Base-by-base conservation (phyloP, 2,888 invertebrate species). In the Anoncus sp. region DNA sequence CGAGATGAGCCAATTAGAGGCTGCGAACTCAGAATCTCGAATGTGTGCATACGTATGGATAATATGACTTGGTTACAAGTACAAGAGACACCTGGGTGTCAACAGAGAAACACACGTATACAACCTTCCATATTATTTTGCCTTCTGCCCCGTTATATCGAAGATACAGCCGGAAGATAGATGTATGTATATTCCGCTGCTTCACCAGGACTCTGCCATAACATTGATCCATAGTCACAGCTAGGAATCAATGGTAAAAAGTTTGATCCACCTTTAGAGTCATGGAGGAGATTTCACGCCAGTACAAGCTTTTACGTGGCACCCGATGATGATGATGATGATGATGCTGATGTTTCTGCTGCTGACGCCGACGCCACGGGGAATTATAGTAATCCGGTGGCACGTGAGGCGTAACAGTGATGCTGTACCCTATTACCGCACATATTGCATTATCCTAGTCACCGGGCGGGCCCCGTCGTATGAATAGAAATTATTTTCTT, bases 371-470 rank as follows among this genome's bases (percentile, higher is more conserved):
- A 63, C 55, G 71, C 71, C 76, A 45, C 66, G 49, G 71, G 57
- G 75, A 78, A 78, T 78, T 78, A 78, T 75, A 75, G 78, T 78
- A 78, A 78, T 78, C 78, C 78, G 78, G 78, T 78, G 78, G 78
- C 78, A 75, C 75, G 78, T 75, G 75, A 78, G 78, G 78, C 70
- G 62, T 71, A 71, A 71, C 59, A 66, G 59, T 67, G 53, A n/a
- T n/a, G n/a, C n/a, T n/a, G 75, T 75, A 63, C 75, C 78, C 71
- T 78, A 78, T 78, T 78, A 78, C 78, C 78, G 71, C 75, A 75
- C 78, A 78, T 78, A 75, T 78, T 78, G 75, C 78, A 78, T 78
- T 75, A 78, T 78, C 60, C 70, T 67, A 77, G 77, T 74, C 77
- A 77, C 77, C 69, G 70, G 75, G 78, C 78, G 75, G 78, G 59